A percentile compares a stretch with the other conserved stretches of the same genome.
These are phyloP conservation scores for Adelphocoris suturalis DNA, from an alignment of 2,888 invertebrate species.

Conservation along the genomic window DNA sequence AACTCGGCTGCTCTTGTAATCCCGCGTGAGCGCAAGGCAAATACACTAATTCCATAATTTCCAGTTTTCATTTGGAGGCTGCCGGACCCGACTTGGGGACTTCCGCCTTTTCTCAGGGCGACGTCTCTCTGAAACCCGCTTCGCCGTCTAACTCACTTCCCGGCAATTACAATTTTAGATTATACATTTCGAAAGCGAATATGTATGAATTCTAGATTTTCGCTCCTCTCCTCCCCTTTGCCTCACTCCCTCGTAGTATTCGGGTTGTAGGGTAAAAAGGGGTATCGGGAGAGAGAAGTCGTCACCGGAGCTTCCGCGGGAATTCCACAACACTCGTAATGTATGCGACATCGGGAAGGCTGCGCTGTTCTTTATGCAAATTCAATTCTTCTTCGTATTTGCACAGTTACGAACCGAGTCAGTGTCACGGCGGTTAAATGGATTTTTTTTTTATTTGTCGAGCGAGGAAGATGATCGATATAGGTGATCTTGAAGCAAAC, in stretches of 20 bases:
- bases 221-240: not conserved
- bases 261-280: not conserved
- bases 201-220: conserved; percentile 32
- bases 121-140: not conserved
- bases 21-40: not conserved
- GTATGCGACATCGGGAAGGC: not conserved
- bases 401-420: not conserved
- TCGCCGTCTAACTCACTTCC: conserved; percentile 24
- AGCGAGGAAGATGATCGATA: not conserved
- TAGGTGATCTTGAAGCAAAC: too few relatives aligned
- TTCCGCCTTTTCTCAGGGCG: not conserved
- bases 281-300: not conserved
- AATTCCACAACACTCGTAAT: not conserved
- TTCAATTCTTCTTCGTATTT: conserved; percentile 24
- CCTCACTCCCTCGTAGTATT: not conserved
- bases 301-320: not conserved
- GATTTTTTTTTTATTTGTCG: not conserved
- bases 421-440: not conserved
- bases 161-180: conserved; percentile 39
- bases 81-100: not conserved
- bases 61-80: not conserved
- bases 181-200: conserved; percentile 20
- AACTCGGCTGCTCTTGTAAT: not conserved
- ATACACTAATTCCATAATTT: conserved; percentile 27
- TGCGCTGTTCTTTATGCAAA: not conserved